These are phyloP conservation scores for Kradibia gibbosae DNA, from an alignment of 1,140 invertebrate genomes.

Conservation along the genomic window DNA sequence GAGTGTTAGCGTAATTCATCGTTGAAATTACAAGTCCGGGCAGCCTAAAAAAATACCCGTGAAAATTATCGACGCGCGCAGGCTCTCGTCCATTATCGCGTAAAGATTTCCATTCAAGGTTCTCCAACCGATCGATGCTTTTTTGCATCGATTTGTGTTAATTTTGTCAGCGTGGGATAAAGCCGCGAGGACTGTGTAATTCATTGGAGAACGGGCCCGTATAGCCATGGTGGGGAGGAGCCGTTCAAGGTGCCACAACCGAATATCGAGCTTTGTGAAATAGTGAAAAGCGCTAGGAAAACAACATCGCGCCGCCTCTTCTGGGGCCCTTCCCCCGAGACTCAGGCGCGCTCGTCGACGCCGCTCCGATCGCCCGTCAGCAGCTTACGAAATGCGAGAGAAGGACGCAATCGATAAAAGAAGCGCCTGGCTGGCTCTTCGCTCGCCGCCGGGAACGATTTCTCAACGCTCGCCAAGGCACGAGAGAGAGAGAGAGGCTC, in stretches of 20 bases:
- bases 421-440: slow-evolving; percentile 18
- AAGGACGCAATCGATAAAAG: slow-evolving; percentile 29
- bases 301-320: neutral
- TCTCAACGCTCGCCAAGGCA: neutral
- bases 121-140: neutral
- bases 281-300: neutral
- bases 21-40: neutral
- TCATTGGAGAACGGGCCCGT: too few species aligned
- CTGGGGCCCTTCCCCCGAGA: too few species aligned
- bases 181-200: too few species aligned
- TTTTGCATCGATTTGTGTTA: neutral
- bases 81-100: slow-evolving; percentile 16
- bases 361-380: neutral
- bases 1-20: neutral
- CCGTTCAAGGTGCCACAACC: neutral
- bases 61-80: neutral
- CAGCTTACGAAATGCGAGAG: neutral
- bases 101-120: slow-evolving; percentile 21
- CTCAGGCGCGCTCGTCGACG: neutral
- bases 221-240: neutral
- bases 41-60: slow-evolving; percentile 36
- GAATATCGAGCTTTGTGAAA: neutral
- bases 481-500: neutral
- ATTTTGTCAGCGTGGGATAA: neutral
- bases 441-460: neutral